Evolutionary conservation across 2,888 invertebrate genomes (phyloP).

Genomic region (Ametastegia equiseti): DNA sequence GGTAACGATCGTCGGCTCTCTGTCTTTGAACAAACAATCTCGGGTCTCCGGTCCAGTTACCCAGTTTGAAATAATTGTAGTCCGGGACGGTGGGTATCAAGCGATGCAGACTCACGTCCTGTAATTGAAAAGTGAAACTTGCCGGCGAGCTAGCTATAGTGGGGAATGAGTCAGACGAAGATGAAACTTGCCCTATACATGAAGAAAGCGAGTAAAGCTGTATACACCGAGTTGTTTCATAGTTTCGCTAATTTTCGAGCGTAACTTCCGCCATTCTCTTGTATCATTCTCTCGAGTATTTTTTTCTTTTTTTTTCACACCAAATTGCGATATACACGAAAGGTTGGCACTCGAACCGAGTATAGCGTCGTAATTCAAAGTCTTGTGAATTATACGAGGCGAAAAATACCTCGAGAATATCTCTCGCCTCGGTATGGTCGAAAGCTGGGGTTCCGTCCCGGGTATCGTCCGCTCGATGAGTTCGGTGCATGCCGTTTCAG

Average conservation of each 20-base stretch:
- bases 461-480: background rate
- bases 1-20: constrained; percentile 1
- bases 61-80: constrained; percentile 42
- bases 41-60: constrained; percentile 41
- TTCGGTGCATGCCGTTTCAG: background rate
- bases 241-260: background rate
- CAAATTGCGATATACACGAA: background rate
- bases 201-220: constrained; percentile 2
- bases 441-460: no score
- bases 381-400: background rate
- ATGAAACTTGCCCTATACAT: constrained; percentile 14
- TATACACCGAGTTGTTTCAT: no score
- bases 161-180: background rate
- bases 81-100: background rate
- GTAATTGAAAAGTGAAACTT: constrained; percentile 47
- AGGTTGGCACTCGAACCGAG: background rate
- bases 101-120: constrained; percentile 38
- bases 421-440: no score
- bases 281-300: background rate
- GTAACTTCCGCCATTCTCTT: background rate
- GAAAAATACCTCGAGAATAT: background rate
- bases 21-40: constrained; percentile 17
- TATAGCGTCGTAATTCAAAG: background rate
- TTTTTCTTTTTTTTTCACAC: background rate
- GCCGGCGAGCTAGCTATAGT: background rate